A percentile compares a stretch with the other conserved stretches of the same genome.
phyloP scores from a whole-genome alignment of 1,140 invertebrate species.

The Physella acuta region DNA sequence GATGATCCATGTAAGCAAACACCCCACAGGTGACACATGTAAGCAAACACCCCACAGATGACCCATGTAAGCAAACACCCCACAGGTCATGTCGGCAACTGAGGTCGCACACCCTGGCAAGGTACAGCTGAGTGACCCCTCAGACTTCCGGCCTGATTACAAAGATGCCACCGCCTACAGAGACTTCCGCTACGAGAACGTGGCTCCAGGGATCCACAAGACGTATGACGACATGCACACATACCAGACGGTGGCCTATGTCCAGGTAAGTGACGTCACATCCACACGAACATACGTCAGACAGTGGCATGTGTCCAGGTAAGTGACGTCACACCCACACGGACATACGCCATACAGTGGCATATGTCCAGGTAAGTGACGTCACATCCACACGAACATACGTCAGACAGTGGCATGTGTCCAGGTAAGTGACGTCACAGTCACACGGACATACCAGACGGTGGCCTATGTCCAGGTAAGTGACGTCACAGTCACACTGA shows the following conservation, averaged over 20 bases:
- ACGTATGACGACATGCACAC: constrained; percentile 50
- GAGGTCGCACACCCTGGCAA: constrained; percentile 2
- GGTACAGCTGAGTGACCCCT: constrained; percentile 39
- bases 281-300: background rate
- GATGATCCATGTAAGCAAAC: no score
- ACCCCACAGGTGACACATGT: no score
- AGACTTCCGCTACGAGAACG: constrained; percentile 43
- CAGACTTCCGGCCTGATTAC: constrained; percentile 48
- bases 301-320: background rate
- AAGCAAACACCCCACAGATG: no score
- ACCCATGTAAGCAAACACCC: no score
- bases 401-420: no score
- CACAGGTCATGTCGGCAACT: constrained; percentile 20
- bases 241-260: constrained; percentile 44
- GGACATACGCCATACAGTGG: background rate
- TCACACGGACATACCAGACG: no score
- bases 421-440: no score
- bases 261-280: constrained; percentile 19
- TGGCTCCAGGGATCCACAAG: constrained; percentile 36
- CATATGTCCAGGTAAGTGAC: background rate
- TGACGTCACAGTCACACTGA: no score
- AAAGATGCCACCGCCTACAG: constrained; percentile 43
- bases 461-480: no score
- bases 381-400: no score
- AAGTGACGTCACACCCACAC: background rate